Evolutionary conservation across 2,888 invertebrate species (phyloP), one percentile per base, ranked within the genome.

Genomic region (Athalia rosae): DNA sequence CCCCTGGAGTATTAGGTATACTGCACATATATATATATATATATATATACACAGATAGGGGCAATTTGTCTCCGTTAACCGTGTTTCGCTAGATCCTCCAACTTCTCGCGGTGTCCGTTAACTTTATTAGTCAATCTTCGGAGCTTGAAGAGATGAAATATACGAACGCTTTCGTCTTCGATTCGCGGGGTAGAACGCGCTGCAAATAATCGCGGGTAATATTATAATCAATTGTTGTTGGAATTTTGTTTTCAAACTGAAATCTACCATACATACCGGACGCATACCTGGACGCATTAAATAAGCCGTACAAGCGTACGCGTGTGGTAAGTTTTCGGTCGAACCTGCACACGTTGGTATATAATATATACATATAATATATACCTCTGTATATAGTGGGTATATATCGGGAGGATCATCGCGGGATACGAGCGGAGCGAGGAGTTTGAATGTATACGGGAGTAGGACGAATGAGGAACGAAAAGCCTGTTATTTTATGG

Each of bases 401-500:
- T 28, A 28, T 28, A 28, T 28, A 28, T 28, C 0, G 28, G 28
- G 61, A 74, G 74, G 62, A 48, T 74, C 74, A 61, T 45, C 28
- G 48, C 59, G n/a, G 45, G 59, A 48, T 74, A 59, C 62, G 62
- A 74, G 74, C 74, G 74, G 47, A 62, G 28, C 28, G 28, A 28
- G 28, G 62, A 74, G 74, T 59, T 74, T 48, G 47, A 61, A 11
- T n/a, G n/a, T 59, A 74, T 74, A 62, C 74, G 74, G 74, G 74
- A 74, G 74, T 50, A 61, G 48, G 61, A 28, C 28, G 28, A 28
- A 28, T 28, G 71, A 58, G 28, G 56, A 71, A 78, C 45, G 80
- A 79, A 79, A 77, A 78, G 78, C 64, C 78, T 66, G 76, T 78
- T 78, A 78, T 77, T 81, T 79, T 79, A 77, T 71, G 80, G 71